Percentiles rank a stretch among this genome's conserved stretches.
phyloP scores from a whole-genome alignment of 2,113 vertebrate genomes.

The Anhinga rufa region DNA sequence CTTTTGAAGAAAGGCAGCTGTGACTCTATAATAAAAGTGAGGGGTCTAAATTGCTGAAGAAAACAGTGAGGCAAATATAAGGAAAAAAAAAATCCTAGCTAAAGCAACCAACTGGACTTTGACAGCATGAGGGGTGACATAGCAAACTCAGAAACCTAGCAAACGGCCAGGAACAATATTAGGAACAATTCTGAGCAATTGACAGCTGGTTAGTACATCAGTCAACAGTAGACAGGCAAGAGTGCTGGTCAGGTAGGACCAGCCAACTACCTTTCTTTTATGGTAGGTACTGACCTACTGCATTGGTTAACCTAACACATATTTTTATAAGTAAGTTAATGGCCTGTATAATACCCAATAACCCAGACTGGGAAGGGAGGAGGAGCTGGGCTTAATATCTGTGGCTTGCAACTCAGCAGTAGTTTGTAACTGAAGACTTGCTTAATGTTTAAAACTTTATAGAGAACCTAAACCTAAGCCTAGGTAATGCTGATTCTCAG shows the following conservation, averaged over 20 bases:
- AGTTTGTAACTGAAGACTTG: not conserved
- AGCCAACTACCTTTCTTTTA: not conserved
- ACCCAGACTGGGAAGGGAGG: not conserved
- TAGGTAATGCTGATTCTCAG: not conserved
- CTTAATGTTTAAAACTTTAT: not conserved
- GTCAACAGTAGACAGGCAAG: not conserved
- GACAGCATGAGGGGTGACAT: fast-evolving
- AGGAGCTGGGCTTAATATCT: not conserved
- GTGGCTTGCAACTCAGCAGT: not conserved
- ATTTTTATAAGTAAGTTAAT: not conserved
- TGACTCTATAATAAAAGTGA: not conserved
- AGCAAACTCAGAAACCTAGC: not conserved
- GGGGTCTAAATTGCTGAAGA: not conserved
- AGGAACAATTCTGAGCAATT: not conserved
- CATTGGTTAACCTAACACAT: not conserved
- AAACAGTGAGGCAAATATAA: not conserved
- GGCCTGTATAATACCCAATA: not conserved
- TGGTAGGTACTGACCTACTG: not conserved
- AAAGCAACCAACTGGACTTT: not conserved
- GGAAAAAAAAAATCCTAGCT: not conserved
- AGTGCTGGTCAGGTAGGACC: not conserved
- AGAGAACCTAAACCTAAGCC: not conserved
- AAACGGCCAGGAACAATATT: not conserved
- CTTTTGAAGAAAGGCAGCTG: not conserved
- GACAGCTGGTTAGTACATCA: not conserved